Base-by-base conservation (phyloP, 2,888 invertebrate genomes). In the Formica aserva region DNA sequence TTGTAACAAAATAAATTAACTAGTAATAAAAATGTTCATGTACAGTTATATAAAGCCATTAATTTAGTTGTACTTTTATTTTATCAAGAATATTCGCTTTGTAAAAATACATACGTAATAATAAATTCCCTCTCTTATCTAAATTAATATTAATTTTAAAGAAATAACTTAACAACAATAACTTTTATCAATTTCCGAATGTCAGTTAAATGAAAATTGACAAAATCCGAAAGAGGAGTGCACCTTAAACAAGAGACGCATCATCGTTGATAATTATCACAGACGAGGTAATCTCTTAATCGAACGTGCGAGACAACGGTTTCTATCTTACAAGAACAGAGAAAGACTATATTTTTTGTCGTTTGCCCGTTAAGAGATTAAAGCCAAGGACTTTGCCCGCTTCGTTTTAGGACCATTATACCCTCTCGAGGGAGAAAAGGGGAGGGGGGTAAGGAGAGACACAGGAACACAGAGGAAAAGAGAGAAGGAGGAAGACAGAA, bases 361-460 rank as follows among this genome's bases (percentile, higher is more conserved):
- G 91, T 91, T 92, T 91, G 92, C 90, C 92, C 92, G 93, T 94
- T 94, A 94, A 94, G 93, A 94, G 94, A 94, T 94, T 94, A 94
- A 94, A 93, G 92, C 91, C 87, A 87, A 88, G 85, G 88, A 90
- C 86, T 86, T 91, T 85, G 89, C 87, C 82, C 88, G 91, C 89
- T 93, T 93, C 93, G 91, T 93, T 94, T 93, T 92, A 91, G 91
- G 91, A 85, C 89, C 91, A 93, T 93, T 94, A 93, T 93, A 92
- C 90, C 89, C 90, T 72, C 81, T 74, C 63, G 86, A 78, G 82
- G 69, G 72, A 74, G 63, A 67, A 69, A 52, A n/a, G n/a, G 48
- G 45, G 15, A 4, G 48, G 6, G 18, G 48, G 18, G 1, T 29
- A 62, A 75, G 45, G 41, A 72, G 74, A 75, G 67, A 26, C 13